phyloP scores from a whole-genome alignment of 2,797 vertebrate species.

The Hemitrygon akajei region DNA sequence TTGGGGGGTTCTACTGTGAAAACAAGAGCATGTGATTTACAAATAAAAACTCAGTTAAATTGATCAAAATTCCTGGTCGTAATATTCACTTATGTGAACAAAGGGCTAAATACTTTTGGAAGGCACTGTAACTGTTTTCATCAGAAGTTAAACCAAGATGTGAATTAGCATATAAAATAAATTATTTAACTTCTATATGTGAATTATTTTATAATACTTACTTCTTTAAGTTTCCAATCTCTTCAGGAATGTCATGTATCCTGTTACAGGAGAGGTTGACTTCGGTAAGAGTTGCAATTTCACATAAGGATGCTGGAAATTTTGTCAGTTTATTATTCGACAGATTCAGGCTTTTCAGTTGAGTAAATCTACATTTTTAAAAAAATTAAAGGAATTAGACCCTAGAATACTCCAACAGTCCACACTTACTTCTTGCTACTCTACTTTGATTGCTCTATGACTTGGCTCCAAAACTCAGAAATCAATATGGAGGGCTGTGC shows the following conservation, averaged over 20 bases:
- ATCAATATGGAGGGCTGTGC: no score
- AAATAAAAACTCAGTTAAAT: no score
- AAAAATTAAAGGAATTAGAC: neutral
- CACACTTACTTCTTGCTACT: neutral
- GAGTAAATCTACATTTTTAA: slow-evolving; percentile 72
- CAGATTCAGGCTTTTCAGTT: slow-evolving; percentile 88
- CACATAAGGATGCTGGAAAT: slow-evolving; percentile 82
- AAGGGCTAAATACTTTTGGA: no score
- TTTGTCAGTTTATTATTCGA: slow-evolving; percentile 85
- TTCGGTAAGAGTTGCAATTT: slow-evolving; percentile 81
- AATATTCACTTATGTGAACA: no score
- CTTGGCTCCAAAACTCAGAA: no score
- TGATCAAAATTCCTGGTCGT: no score
- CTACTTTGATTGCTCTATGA: neutral
- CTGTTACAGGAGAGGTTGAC: slow-evolving; percentile 89
- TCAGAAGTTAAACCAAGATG: neutral
- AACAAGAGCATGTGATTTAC: no score
- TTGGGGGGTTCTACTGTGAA: no score
- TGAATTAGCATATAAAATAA: neutral
- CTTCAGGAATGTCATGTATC: slow-evolving; percentile 64
- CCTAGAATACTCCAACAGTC: neutral
- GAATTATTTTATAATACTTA: slow-evolving; percentile 49
- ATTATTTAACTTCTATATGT: neutral
- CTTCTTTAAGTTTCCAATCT: slow-evolving; percentile 79
- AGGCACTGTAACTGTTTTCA: neutral